These are phyloP conservation scores for Zapornia atra DNA, from an alignment of 2,113 vertebrate genomes.

Conservation along the genomic window DNA sequence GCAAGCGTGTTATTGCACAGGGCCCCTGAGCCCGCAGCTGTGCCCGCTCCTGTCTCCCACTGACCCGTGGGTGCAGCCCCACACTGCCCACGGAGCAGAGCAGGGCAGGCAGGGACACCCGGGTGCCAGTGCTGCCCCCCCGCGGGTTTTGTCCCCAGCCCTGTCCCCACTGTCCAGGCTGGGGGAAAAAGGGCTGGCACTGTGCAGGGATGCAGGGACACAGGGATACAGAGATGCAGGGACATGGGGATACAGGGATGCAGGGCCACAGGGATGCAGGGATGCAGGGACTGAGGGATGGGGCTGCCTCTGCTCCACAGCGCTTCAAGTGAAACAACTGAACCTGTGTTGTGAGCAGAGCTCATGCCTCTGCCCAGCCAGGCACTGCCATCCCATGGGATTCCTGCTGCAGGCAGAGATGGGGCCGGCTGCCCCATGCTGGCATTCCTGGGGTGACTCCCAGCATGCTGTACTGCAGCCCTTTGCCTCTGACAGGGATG, in stretches of 20 bases:
- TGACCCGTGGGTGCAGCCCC: fast-evolving
- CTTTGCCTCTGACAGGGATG: fast-evolving
- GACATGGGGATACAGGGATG: neutral
- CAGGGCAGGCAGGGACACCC: fast-evolving
- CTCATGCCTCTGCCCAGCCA: fast-evolving
- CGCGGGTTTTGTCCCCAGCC: neutral
- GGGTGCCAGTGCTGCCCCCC: fast-evolving
- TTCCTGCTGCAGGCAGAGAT: neutral
- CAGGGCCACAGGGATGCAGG: neutral
- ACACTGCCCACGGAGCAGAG: fast-evolving
- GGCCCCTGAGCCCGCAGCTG: fast-evolving
- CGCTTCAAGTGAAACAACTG: fast-evolving
- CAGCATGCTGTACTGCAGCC: neutral
- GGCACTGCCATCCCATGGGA: fast-evolving
- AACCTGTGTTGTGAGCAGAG: fast-evolving
- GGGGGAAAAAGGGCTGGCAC: neutral
- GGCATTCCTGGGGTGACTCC: fast-evolving
- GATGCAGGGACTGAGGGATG: neutral
- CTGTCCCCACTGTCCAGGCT: neutral
- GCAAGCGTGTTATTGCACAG: neutral
- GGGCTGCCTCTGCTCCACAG: neutral
- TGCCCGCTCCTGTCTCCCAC: neutral
- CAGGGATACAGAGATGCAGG: no score
- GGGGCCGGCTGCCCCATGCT: neutral
- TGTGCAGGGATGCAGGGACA: no score